Evolutionary conservation across 2,888 invertebrate genomes (phyloP).

Genomic region (Neocrepidodera transversa): DNA sequence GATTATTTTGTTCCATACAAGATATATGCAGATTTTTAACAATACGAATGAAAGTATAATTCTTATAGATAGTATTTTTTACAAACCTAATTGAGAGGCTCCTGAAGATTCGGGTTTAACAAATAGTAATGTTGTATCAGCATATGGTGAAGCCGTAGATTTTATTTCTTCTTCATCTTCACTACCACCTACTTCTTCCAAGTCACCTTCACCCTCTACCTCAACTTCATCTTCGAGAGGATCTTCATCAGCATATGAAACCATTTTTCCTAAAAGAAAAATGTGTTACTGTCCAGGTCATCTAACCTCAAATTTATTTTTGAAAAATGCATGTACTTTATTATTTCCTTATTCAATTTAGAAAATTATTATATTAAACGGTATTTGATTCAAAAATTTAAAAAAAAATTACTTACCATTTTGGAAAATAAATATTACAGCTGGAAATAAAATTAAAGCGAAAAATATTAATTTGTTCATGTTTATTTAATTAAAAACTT

Average conservation of each 20-base stretch:
- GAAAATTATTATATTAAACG: background rate
- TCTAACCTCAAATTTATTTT: slow-evolving; percentile 9
- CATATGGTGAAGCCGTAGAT: slow-evolving; percentile 84
- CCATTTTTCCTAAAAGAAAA: slow-evolving; percentile 60
- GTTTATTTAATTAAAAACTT: slow-evolving; percentile 34
- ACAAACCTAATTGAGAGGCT: slow-evolving; percentile 73
- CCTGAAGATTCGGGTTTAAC: slow-evolving; percentile 76
- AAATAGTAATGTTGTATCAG: slow-evolving; percentile 90
- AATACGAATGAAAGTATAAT: too few species aligned
- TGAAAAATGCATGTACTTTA: background rate
- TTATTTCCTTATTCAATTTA: background rate
- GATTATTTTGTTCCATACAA: too few species aligned
- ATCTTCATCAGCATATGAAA: slow-evolving; percentile 71
- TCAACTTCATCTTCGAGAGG: slow-evolving; percentile 73
- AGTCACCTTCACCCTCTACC: slow-evolving; percentile 73
- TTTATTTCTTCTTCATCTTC: slow-evolving; percentile 72
- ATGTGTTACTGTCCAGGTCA: slow-evolving; percentile 4
- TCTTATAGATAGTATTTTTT: too few species aligned
- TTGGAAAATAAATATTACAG: slow-evolving; percentile 73
- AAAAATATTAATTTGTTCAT: slow-evolving; percentile 77
- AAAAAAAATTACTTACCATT: slow-evolving; percentile 68
- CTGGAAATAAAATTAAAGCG: slow-evolving; percentile 72
- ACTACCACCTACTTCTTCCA: slow-evolving; percentile 69
- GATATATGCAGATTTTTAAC: too few species aligned
- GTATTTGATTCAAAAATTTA: background rate